Conservation (phyloP, 2,797 vertebrate genomes). For the Otolemur crassicaudatus region DNA sequence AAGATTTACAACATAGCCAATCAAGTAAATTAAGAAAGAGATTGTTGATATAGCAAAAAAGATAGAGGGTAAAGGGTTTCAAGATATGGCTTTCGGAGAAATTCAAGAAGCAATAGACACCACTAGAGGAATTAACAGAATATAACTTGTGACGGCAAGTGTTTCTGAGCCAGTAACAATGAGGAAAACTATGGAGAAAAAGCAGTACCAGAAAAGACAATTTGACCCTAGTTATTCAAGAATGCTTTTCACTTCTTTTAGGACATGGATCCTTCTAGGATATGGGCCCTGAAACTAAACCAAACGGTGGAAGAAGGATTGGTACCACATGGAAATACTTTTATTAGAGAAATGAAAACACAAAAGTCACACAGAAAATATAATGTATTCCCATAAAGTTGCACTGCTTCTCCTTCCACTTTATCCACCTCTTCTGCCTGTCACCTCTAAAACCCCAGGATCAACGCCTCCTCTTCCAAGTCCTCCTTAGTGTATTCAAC, state of each 20-base stretch:
- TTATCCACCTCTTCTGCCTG: background rate
- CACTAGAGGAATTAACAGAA: background rate
- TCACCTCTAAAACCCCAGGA: background rate
- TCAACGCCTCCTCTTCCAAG: background rate
- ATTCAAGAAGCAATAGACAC: background rate
- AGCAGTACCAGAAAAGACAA: background rate
- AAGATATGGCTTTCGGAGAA: background rate
- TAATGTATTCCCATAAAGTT: background rate
- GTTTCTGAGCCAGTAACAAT: background rate
- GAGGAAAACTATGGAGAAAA: background rate
- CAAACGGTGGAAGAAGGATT: background rate
- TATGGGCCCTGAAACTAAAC: background rate
- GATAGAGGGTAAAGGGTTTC: background rate
- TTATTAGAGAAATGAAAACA: background rate
- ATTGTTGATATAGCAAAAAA: background rate
- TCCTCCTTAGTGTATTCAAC: background rate
- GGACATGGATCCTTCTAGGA: background rate
- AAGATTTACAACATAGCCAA: background rate
- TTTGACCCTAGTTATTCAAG: background rate
- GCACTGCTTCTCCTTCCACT: background rate
- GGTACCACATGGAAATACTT: background rate
- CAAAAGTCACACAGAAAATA: background rate
- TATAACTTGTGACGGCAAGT: background rate
- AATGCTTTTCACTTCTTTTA: background rate
- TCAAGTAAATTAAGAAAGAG: background rate